Conservation (phyloP, 2,113 vertebrate genomes). For the Mustelus asterias region DNA sequence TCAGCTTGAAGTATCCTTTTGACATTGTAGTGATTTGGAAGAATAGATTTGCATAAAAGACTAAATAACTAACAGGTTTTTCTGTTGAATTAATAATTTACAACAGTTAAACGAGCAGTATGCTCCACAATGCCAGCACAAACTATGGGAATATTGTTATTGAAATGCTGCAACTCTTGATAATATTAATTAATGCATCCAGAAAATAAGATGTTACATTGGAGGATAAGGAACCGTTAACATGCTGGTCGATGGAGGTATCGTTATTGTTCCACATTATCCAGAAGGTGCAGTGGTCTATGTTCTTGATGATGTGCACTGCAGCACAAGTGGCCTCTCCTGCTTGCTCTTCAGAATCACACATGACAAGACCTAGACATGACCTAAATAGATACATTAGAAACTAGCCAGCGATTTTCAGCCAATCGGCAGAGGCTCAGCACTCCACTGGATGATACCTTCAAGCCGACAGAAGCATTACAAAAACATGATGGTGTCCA, state of each 20-base stretch:
- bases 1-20: constrained; percentile 33
- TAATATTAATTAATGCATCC: constrained; percentile 17
- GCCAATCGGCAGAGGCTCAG: not conserved
- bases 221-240: constrained; percentile 5
- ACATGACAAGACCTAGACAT: constrained; percentile 13
- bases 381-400: constrained; percentile 17
- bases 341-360: not conserved
- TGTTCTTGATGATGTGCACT: not conserved
- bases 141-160: constrained; percentile 23
- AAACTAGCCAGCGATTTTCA: not conserved
- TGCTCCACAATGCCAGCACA: not conserved
- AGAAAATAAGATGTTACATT: not conserved
- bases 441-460: not conserved
- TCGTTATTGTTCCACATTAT: constrained; percentile 30
- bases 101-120: not conserved
- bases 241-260: not conserved
- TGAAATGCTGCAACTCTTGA: not conserved
- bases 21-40: constrained; percentile 35
- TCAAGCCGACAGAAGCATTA: not conserved
- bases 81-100: constrained; percentile 34
- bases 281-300: not conserved
- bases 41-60: constrained; percentile 29
- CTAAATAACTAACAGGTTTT: constrained; percentile 26
- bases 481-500: not conserved
- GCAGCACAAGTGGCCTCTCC: not conserved